Base-by-base conservation (phyloP, 2,888 invertebrate genomes). In the Platycheirus rosarum region DNA sequence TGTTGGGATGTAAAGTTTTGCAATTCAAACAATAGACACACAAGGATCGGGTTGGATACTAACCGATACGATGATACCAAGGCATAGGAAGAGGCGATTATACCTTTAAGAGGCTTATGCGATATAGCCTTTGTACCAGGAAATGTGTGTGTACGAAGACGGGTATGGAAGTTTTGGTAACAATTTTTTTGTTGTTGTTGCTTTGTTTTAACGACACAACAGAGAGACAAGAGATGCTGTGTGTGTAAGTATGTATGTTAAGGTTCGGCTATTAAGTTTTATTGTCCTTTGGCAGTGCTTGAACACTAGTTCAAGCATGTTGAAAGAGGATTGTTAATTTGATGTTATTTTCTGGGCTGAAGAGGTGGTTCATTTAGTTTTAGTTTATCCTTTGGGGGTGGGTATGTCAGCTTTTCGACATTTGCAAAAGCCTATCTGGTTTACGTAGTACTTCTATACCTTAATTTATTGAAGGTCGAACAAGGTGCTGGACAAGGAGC, bases 71-170 rank as follows among this genome's bases (percentile, higher is more conserved):
- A 66, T 20, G n/a, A 60, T 55, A 62, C 68, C 73, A 55, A 51
- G 8, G 42, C 68, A 51, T 57, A 44, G 62, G 63, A 42, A 62
- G 49, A 68, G 35, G 44, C 57, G 69, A 69, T 79, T 69, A 74
- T 79, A 63, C 60, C 66, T 73, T 68, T 63, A 70, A 77, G 70
- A 65, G 70, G 77, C 70, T 77, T 77, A 60, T 60, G 37, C 16
- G 29, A 70, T 65, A 44, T 44, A 53, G 60, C 51, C 51, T 53
- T 11, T 20, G 37, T 37, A 37, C 37, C 40, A 8, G 8, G 44
- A n/a, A 18, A 7, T 29, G 20, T 16, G 16, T 60, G 2, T 60
- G 42, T 16, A 14, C 37, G 11, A n/a, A 1, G 18, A 29, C 32
- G 35, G 20, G 26, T 14, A 8, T 51, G 23, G 2, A 11, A 46